Percentiles rank a stretch among this genome's conserved stretches.
Conservation (phyloP, 2,888 invertebrate genomes). For the Mamestra brassicae region DNA sequence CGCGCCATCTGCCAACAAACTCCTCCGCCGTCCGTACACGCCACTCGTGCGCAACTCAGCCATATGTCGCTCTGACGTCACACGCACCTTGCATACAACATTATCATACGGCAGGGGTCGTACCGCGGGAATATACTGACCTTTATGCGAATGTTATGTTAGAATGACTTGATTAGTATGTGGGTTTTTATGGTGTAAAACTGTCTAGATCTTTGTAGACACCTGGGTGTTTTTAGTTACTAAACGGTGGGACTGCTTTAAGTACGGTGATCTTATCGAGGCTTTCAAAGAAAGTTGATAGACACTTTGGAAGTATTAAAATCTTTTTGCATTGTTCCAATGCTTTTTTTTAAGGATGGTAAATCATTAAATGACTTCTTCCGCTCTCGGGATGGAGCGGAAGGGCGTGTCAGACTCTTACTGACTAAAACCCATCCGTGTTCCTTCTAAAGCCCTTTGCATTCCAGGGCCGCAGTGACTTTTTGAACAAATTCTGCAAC, state of each 20-base stretch:
- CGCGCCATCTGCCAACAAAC: constrained; percentile 17
- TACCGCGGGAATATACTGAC: constrained; percentile 69
- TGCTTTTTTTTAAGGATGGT: no score
- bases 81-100: constrained; percentile 68
- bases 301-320: not conserved
- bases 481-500: no score
- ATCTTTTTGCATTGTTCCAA: not conserved
- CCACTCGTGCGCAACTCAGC: constrained; percentile 50
- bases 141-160: constrained; percentile 60
- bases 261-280: not conserved
- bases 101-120: constrained; percentile 58
- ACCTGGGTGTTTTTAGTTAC: constrained; percentile 25
- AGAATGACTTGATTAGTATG: constrained; percentile 36
- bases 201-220: constrained; percentile 21
- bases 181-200: not conserved
- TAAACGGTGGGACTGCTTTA: not conserved
- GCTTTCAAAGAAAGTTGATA: not conserved
- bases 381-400: no score
- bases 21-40: constrained; percentile 23
- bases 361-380: no score
- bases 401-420: no score
- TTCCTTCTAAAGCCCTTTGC: no score
- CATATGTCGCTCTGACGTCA: constrained; percentile 71
- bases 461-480: no score
- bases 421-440: no score